phyloP scores from a whole-genome alignment of 1,140 invertebrate genomes.

The Drosophila aff. region DNA sequence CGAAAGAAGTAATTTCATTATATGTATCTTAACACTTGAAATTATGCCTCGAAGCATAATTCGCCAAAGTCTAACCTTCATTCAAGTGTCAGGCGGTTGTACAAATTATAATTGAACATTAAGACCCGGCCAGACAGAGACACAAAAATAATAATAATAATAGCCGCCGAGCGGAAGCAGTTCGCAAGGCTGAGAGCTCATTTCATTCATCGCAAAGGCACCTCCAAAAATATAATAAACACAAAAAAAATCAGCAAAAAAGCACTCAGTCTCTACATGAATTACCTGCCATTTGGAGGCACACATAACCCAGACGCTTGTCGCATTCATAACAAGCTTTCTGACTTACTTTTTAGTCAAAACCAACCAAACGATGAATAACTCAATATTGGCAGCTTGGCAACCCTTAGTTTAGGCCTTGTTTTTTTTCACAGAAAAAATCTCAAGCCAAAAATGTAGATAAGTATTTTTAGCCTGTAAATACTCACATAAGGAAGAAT shows the following conservation, averaged over 20 bases:
- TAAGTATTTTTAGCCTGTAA: neutral
- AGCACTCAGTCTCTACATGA: conserved; percentile 35
- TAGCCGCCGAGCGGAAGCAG: conserved; percentile 65
- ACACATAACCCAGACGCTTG: conserved; percentile 24
- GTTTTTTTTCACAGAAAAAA: conserved; percentile 56
- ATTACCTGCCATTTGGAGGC: conserved; percentile 66
- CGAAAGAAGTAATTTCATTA: conserved; percentile 54
- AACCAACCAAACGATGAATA: conserved; percentile 27
- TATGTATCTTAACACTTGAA: conserved; percentile 52
- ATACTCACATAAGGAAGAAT: conserved; percentile 10
- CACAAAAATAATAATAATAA: conserved; percentile 41
- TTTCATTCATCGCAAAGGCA: conserved; percentile 61
- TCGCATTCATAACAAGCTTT: conserved; percentile 57
- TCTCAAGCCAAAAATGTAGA: neutral
- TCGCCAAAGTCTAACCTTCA: conserved; percentile 46
- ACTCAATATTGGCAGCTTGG: conserved; percentile 7
- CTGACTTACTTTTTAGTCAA: conserved; percentile 51
- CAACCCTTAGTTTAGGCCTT: conserved; percentile 15
- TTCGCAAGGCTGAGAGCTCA: conserved; percentile 64
- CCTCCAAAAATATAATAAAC: conserved; percentile 10
- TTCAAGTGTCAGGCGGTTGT: conserved; percentile 43
- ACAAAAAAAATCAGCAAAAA: conserved; percentile 8
- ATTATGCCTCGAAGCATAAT: conserved; percentile 41
- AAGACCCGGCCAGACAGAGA: conserved; percentile 35
- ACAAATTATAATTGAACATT: conserved; percentile 73